Evolutionary conservation across 1,140 invertebrate genomes (phyloP), one percentile per base, ranked within the genome.

Genomic region (Drosophila kepulauana): DNA sequence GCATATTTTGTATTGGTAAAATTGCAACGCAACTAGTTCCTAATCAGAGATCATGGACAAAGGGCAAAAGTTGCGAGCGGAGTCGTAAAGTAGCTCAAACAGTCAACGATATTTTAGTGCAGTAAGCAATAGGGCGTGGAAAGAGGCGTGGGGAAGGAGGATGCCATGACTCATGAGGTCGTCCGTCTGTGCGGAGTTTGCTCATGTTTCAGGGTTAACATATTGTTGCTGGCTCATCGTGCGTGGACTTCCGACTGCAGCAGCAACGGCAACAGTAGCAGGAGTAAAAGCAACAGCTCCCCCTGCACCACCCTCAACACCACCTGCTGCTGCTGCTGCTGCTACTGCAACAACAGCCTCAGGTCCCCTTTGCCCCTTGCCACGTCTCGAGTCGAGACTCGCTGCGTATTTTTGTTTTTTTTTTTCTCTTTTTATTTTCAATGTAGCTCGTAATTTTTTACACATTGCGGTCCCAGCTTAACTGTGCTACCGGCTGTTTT

Each of bases 381-480:
- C 38, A 1, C 6, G 16, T 48, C 46, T 48, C 46, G 11, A 15
- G 5, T 48, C 15, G 15, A 61, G 20, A 30, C 20, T 25, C 43
- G 51, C 35, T 54, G 56, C 41, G 49, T 64, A 28, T 33, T 58
- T 52, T 54, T 51, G 57, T 41, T 7, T 33, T 33, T 33, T 33
- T 30, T 63, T 46, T 48, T 46, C 52, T 41, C 43, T 56, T 48
- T 59, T 59, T 65, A 49, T 63, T 77, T 57, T 72, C 72, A 79
- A 82, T 78, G 75, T 82, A 70, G 75, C 85, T 88, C 85, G 85
- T 89, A 89, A 89, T 89, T 89, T 88, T 89, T 89, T 89, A 89
- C 85, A 89, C 85, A 89, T 89, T 89, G 85, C 78, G 85, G 85
- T 89, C 81, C 84, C 85, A 68, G 78, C 75, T 84, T 88, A 89